Base-by-base conservation (phyloP, 2,797 vertebrate species). In the Stomatorhinus walkeri region DNA sequence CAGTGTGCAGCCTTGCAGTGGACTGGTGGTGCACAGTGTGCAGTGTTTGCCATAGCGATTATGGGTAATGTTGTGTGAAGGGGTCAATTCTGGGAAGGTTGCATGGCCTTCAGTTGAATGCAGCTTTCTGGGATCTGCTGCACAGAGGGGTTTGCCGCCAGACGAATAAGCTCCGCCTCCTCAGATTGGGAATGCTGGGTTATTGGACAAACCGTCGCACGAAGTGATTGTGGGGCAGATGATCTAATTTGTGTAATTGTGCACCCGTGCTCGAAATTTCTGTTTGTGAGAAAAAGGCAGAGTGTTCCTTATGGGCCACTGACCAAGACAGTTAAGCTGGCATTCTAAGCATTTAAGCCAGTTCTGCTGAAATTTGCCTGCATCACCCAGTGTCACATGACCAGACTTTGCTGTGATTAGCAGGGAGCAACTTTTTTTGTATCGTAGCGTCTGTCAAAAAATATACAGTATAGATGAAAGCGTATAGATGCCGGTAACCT, bases 401-500 rank as follows among this genome's bases (percentile, higher is more conserved):
- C 87, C 3, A 40, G 81, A 90, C 91, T 91, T 89, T 28, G 48
- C 72, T 89, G 81, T 28, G 54, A 88, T 54, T 54, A 2, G 12
- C 24, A 64, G 36, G 9, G 8, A 16, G 36, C 14, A 64, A 9
- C 14, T 22, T 28, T 46, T 36, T 46, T 43, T 40, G 9, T 14
- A 46, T 24, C 14, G 12, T 1, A 49, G 46, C 24, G 9, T 51
- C 48, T 85, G n/a, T 28, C 49, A 54, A 32, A 54, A 56, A 84
- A 87, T 22, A 61, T 22, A 43, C 4, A 61, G 32, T 64, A 61
- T 3, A 24, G 7, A 61, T 64, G 36, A n/a, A 61, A 14, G 8
- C 4, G 36, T 85, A 64, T 22, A 24, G 91, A 92, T 88, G 49
- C 3, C 32, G 89, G 89, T 84, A 79, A 40, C 14, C 86, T 14